phyloP scores from a whole-genome alignment of 2,797 vertebrate species.

The Poecilia picta region DNA sequence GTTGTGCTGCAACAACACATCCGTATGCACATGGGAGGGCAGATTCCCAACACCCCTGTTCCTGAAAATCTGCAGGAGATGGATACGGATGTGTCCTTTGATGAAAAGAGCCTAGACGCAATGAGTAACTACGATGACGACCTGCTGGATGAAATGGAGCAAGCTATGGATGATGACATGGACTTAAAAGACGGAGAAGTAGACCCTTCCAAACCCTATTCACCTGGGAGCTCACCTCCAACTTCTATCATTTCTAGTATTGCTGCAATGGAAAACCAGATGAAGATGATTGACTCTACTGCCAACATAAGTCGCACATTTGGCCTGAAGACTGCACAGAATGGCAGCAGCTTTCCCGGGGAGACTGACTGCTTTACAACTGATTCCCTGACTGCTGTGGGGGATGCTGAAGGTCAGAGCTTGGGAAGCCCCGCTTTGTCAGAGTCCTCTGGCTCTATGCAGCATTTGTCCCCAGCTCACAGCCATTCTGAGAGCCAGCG shows the following conservation, averaged over 20 bases:
- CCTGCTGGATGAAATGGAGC: slow-evolving; percentile 91
- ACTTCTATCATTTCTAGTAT: slow-evolving; percentile 97
- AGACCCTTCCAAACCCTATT: slow-evolving; percentile 86
- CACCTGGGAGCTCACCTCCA: slow-evolving; percentile 88
- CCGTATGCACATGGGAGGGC: slow-evolving; percentile 99
- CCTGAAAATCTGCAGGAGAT: slow-evolving; percentile 93
- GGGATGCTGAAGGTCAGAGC: slow-evolving; percentile 93
- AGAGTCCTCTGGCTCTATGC: slow-evolving; percentile 93
- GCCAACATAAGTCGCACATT: slow-evolving; percentile 88
- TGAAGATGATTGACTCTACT: slow-evolving; percentile 97
- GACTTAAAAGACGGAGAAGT: slow-evolving; percentile 86
- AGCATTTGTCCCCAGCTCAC: slow-evolving; percentile 90
- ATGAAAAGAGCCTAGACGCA: slow-evolving; percentile 90
- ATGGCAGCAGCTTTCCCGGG: slow-evolving; percentile 81
- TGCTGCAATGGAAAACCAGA: slow-evolving; percentile 97
- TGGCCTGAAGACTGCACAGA: slow-evolving; percentile 86
- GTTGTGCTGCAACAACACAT: slow-evolving; percentile 99
- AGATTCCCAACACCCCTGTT: slow-evolving; percentile 95
- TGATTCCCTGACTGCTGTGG: slow-evolving; percentile 88
- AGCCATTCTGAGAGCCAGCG: slow-evolving; percentile 91
- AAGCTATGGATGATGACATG: slow-evolving; percentile 91
- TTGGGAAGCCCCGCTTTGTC: slow-evolving; percentile 94
- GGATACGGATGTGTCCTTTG: slow-evolving; percentile 91
- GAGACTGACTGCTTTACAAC: slow-evolving; percentile 92
- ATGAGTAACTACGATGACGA: slow-evolving; percentile 94